Evolutionary conservation across 2,888 invertebrate species (phyloP), one percentile per base, ranked within the genome.

Genomic region (Zaprionus obscuricornis): DNA sequence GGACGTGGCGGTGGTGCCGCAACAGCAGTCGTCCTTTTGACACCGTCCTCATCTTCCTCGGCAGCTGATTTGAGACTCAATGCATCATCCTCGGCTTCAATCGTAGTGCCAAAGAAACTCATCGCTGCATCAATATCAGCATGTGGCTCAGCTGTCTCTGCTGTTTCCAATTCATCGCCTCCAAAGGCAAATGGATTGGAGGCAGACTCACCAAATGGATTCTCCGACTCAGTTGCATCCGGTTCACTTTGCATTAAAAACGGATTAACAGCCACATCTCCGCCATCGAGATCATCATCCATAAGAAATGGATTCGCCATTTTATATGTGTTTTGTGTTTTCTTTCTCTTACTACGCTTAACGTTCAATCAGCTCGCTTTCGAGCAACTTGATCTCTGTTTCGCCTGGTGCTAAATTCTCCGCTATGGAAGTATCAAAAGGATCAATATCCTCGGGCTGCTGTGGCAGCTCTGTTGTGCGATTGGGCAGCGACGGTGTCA

Each of bases 361-460:
- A 16, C 86, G 82, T 56, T 93, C 91, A 73, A 94, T 94, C 55
- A 96, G 91, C 87, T 96, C 96, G 87, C 92, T 94, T 73, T 96
- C 95, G 13, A 96, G 87, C 27, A 96, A 89, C 87, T 94, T 95
- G 6, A 96, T 91, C 88, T 96, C 96, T 1, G 95, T 94, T 89
- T 93, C 94, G 2, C 96, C 95, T 0, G 96, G 96, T 43, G 93
- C 91, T 49, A 96, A 93, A 85, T 95, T 94, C 54, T 91, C 92
- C 0, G 96, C 96, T 76, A 95, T 95, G 0, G 96, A 95, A 0
- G 97, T 97, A 87, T 97, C 97, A 87, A 97, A 97, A 0, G 97
- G 97, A 91, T 96, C 96, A 5, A 91, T 89, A 73, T 94, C 91
- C 55, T 91, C 91, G 42, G 90, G 85, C 22, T 89, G 87, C 17